phyloP scores from a whole-genome alignment of 2,888 invertebrate species.

The Lissonota sp. region DNA sequence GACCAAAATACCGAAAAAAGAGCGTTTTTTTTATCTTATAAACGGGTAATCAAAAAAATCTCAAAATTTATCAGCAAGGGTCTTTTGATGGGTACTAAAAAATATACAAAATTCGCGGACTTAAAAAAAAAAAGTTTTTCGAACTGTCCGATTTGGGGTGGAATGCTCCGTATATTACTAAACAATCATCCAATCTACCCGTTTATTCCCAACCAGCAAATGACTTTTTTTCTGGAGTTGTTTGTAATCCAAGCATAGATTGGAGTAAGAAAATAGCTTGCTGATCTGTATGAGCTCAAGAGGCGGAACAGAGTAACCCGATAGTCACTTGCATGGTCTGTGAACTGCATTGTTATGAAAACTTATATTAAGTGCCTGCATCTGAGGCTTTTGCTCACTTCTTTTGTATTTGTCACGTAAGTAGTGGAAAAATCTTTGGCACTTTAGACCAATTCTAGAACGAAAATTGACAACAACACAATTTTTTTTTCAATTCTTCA shows the following conservation, averaged over 20 bases:
- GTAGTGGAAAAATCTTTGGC: constrained; percentile 61
- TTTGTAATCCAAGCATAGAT: constrained; percentile 67
- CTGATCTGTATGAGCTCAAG: constrained; percentile 76
- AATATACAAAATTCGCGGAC: too few species aligned
- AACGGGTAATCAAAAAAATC: too few species aligned
- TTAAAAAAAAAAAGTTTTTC: too few species aligned
- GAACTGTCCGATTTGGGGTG: too few species aligned
- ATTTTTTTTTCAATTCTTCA: background rate
- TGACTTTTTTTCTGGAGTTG: constrained; percentile 45
- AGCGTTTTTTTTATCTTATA: too few species aligned
- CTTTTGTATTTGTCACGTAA: constrained; percentile 71
- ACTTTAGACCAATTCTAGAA: background rate
- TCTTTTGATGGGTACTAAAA: too few species aligned
- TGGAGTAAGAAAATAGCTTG: constrained; percentile 74
- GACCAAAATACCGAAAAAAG: too few species aligned
- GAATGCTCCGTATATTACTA: too few species aligned
- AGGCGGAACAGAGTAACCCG: constrained; percentile 78
- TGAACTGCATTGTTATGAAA: constrained; percentile 78
- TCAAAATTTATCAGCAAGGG: too few species aligned
- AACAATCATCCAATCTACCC: too few species aligned
- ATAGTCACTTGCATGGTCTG: constrained; percentile 77
- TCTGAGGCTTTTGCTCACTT: constrained; percentile 72
- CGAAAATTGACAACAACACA: background rate
- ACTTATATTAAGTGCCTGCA: constrained; percentile 80
- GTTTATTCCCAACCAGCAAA: constrained; percentile 65